phyloP scores from a whole-genome alignment of 1,140 invertebrate species.

The Epicauta chinensis region DNA sequence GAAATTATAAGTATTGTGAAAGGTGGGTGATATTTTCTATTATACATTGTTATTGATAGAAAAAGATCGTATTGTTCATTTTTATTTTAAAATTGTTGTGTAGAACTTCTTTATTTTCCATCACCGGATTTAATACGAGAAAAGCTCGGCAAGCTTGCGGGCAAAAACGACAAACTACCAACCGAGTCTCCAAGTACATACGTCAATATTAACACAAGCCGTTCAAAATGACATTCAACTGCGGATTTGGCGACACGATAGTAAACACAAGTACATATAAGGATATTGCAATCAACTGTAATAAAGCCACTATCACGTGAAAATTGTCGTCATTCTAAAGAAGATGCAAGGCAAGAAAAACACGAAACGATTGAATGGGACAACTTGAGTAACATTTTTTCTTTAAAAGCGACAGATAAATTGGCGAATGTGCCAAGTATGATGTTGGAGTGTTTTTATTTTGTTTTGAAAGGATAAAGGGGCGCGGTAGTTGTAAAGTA shows the following conservation, averaged over 20 bases:
- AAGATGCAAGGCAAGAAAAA: too few species aligned
- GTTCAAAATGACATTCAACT: slow-evolving; percentile 32
- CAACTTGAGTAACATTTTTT: too few species aligned
- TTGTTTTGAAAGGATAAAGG: too few species aligned
- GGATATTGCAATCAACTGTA: slow-evolving; percentile 4
- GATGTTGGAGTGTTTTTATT: too few species aligned
- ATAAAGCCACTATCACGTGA: not conserved
- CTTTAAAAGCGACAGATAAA: too few species aligned
- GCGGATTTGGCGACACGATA: slow-evolving; percentile 11
- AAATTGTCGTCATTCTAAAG: not conserved
- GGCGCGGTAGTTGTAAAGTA: slow-evolving; percentile 4
- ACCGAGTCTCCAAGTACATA: slow-evolving; percentile 27
- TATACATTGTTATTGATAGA: too few species aligned
- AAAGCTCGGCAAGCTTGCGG: slow-evolving; percentile 16
- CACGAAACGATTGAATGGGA: too few species aligned
- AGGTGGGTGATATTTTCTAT: too few species aligned
- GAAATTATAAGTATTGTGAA: too few species aligned
- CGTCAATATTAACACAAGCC: slow-evolving; percentile 34
- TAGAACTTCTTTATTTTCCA: slow-evolving; percentile 16
- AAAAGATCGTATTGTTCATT: not conserved
- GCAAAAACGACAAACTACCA: slow-evolving; percentile 16
- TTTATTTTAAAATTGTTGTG: slow-evolving; percentile 11
- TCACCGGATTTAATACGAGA: slow-evolving; percentile 24
- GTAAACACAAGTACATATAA: slow-evolving; percentile 10
- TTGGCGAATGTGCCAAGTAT: slow-evolving; percentile 1